Evolutionary conservation across 2,113 vertebrate genomes (phyloP), one percentile per base, ranked within the genome.

Genomic region (Gopherus evgoodei): DNA sequence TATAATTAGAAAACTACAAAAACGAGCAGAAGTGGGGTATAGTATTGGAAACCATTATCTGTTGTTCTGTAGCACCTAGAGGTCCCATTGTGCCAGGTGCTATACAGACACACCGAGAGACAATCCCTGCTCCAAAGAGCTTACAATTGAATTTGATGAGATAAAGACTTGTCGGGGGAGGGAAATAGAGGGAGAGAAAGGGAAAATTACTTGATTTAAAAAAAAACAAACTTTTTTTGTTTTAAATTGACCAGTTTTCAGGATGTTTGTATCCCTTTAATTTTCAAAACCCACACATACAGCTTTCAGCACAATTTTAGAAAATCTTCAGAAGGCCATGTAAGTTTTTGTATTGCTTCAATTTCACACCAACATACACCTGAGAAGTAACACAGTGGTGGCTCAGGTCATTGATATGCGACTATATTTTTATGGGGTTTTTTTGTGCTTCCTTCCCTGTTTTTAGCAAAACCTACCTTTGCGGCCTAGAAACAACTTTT

Each of bases 1-100:
- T 81, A 14, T 84, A 14, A 81, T 81, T 96, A 95, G 95, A 97
- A 95, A 97, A 86, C 94, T 96, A 91, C 94, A 96, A 89, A 79
- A 72, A 88, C 53, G 97, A 96, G 97, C 96, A 95, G 95, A 88
- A 53, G 62, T 62, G 27, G 59, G 92, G 95, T 87, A 90, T 84
- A 83, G 94, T 97, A 97, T 93, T 0, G 90, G 97, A 97, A 97
- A 95, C 27, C 59, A 62, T 31, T 42, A 87, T 93, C 89, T 91
- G 82, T 91, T 91, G 52, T 93, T 86, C 49, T 62, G 96, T 94
- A 92, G 91, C 95, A 97, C 95, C 93, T 95, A 93, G 93, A 90
- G 81, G 56, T 83, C 56, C 88, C 93, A 87, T 80, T 96, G 82
- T 91, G 91, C 83, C 83, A 94, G 96, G 96, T 81, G 88, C 84